These are phyloP conservation scores for Leucopternis melanops DNA, from an alignment of 2,113 vertebrate species.

Conservation along the genomic window DNA sequence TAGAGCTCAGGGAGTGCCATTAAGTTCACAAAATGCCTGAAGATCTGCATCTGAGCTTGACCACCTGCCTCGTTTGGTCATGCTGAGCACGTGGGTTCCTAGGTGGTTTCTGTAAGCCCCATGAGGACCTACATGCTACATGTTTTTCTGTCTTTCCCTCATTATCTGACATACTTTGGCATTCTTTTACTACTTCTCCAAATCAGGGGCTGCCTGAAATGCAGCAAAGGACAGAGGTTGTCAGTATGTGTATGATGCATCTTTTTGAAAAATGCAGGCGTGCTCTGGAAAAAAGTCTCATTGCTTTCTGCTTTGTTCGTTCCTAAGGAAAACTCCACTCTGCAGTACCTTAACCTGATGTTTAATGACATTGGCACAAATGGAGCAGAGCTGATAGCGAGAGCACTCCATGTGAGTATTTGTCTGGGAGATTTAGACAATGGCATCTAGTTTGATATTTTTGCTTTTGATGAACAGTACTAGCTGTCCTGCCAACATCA, in stretches of 20 bases:
- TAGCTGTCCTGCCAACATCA: constrained; percentile 8
- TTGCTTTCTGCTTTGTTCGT: neutral
- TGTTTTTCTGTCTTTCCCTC: neutral
- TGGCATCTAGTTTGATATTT: neutral
- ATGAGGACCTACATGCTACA: neutral
- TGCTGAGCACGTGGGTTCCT: neutral
- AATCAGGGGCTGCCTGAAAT: neutral
- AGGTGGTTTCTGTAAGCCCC: neutral
- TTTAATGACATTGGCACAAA: constrained; percentile 80
- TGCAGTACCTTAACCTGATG: constrained; percentile 83
- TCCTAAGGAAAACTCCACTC: constrained; percentile 64
- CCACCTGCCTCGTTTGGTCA: neutral
- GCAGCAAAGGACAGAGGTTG: neutral
- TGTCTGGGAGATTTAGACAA: neutral
- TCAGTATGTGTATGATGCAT: fast-evolving
- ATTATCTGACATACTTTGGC: neutral
- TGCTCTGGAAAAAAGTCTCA: neutral
- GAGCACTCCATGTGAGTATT: constrained; percentile 78
- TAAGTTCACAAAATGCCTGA: neutral
- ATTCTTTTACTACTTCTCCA: neutral
- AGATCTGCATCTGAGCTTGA: neutral
- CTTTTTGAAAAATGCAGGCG: neutral
- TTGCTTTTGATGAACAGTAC: neutral
- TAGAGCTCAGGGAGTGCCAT: neutral
- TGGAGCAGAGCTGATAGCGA: constrained; percentile 80